Evolutionary conservation across 2,113 vertebrate species (phyloP), one percentile per base, ranked within the genome.

Genomic region (Oreochromis spilurus): DNA sequence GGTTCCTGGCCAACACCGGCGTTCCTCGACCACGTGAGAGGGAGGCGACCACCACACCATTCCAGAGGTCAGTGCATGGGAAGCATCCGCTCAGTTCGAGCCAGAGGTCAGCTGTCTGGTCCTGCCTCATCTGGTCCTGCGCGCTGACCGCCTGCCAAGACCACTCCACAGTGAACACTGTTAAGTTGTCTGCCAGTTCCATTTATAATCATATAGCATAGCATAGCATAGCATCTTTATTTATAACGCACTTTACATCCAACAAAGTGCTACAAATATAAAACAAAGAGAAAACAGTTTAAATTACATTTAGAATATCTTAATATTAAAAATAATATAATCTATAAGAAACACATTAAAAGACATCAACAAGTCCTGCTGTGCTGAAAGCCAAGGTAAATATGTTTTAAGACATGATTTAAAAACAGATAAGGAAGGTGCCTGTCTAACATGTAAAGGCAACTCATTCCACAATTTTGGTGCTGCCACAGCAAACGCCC

Each of bases 11-110:
- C 53, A 55, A 55, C 10, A 0, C 17, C 48, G 7, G 48, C 16
- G 0, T 21, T 54, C 52, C 10, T 24, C n/a, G 1, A 24, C 53
- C 53, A 54, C 53, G 53, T 54, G 53, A 55, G n/a, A 55, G 5
- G 53, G 6, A 24, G 21, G 53, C 0, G 11, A 55, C 53, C 53
- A 55, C 0, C 53, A 55, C 21, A 11, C 6, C 11, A 21, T 55
- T 55, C 1, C 53, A 24, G 53, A 4, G 53, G 11, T 24, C 21
- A 24, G 53, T 55, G 53, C 21, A 55, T 55, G 21, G 53, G 53
- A 24, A 55, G 53, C 21, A 55, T 7, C 53, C 1, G 21, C 53
- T 55, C 53, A 55, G 21, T 55, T 55, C 4, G 6, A 55, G 0
- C 53, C 53, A 55, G 53, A 24, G 4, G 53, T 55, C 21, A 55